phyloP scores from a whole-genome alignment of 2,888 invertebrate genomes.

The Plebejus melissa region DNA sequence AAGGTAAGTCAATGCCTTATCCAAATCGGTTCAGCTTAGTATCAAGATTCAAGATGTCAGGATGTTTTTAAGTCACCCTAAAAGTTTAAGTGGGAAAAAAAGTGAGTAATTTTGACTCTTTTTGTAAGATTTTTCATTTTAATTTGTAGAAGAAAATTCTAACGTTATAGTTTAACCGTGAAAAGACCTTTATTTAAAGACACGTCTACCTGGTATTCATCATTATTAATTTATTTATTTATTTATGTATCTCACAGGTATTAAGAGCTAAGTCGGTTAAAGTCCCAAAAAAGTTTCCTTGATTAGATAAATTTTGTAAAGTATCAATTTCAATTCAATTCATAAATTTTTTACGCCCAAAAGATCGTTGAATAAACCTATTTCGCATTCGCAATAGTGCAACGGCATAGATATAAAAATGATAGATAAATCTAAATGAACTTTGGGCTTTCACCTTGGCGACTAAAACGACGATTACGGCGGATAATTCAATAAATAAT shows the following conservation, averaged over 20 bases:
- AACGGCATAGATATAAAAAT: background rate
- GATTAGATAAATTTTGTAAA: background rate
- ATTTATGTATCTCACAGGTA: background rate
- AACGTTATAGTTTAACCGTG: no score
- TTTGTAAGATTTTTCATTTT: no score
- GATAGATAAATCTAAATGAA: background rate
- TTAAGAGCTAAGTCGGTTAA: background rate
- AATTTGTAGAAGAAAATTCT: no score
- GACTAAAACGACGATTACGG: background rate
- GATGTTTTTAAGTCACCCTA: no score
- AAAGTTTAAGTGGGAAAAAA: no score
- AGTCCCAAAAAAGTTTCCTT: background rate
- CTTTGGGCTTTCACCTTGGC: slow-evolving; percentile 13
- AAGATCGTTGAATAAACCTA: slow-evolving; percentile 10
- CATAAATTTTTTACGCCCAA: slow-evolving; percentile 12
- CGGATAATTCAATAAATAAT: background rate
- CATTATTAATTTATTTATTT: background rate
- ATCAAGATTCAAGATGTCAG: no score
- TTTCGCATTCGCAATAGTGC: slow-evolving; percentile 20
- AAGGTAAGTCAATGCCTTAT: no score
- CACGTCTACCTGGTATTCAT: no score
- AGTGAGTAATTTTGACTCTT: no score
- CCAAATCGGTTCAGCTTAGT: no score
- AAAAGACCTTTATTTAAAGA: no score
- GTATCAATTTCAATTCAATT: background rate